Conservation (phyloP, 2,888 invertebrate genomes). For the Eutolmus rufibarbis region DNA sequence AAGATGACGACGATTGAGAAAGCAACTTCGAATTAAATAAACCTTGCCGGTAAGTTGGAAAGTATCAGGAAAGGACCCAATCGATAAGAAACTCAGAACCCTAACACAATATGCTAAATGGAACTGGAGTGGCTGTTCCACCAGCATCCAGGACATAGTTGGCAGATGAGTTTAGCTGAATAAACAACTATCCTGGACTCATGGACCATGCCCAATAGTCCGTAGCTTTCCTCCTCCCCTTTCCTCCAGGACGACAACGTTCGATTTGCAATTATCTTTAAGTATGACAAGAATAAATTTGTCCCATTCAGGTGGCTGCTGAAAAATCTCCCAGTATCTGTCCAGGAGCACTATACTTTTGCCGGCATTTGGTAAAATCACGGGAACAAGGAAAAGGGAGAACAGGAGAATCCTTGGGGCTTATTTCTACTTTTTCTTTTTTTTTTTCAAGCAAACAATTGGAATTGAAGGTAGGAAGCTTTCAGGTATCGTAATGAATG, state of each 20-base stretch:
- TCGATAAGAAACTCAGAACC: background rate
- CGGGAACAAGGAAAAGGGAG: background rate
- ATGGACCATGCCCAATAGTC: background rate
- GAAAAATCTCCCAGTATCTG: background rate
- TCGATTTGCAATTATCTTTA: conserved; percentile 28
- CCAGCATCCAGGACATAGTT: background rate
- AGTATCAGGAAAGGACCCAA: background rate
- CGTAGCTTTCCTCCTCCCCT: background rate
- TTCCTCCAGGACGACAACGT: background rate
- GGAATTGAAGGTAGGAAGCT: conserved; percentile 16
- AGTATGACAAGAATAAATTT: conserved; percentile 25
- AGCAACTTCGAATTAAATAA: background rate
- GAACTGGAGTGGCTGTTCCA: background rate
- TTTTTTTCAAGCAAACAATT: conserved; percentile 16
- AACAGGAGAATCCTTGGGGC: background rate
- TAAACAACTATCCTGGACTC: background rate
- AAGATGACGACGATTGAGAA: background rate
- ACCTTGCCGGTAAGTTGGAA: background rate
- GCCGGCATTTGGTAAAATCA: background rate
- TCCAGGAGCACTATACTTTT: background rate
- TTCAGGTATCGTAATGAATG: conserved; percentile 18
- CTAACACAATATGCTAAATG: conserved; percentile 8
- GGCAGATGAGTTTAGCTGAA: background rate
- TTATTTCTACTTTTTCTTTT: background rate
- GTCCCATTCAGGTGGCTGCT: background rate